These are phyloP conservation scores for Lithobates pipiens DNA, from an alignment of 2,797 vertebrate genomes.

Conservation along the genomic window DNA sequence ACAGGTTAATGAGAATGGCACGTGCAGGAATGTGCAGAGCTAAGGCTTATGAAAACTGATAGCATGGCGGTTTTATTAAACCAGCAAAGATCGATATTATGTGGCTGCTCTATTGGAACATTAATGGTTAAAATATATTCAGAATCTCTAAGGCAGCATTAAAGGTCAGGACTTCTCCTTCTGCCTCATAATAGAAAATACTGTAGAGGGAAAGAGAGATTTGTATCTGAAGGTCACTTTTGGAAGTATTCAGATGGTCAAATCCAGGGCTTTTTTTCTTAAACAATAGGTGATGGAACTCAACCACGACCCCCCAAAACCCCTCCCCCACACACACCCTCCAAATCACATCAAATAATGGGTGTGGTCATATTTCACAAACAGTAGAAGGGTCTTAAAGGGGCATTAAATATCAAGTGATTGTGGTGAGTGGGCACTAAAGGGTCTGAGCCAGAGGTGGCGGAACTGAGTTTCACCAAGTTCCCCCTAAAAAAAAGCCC, in stretches of 20 bases:
- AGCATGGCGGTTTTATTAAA: conserved; percentile 30
- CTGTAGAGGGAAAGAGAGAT: background rate
- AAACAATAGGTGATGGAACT: no score
- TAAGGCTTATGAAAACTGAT: conserved; percentile 22
- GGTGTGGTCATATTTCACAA: no score
- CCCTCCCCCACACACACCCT: no score
- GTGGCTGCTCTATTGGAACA: conserved; percentile 11
- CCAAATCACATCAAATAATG: no score
- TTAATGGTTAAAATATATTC: conserved; percentile 44
- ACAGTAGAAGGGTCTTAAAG: no score
- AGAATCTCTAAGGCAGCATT: conserved; percentile 31
- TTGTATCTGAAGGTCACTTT: conserved; percentile 10
- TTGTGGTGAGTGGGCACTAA: no score
- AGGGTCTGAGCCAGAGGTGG: no score
- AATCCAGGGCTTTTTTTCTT: no score
- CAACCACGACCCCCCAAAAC: no score
- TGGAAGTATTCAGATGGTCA: background rate
- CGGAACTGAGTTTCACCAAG: no score
- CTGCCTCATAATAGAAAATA: conserved; percentile 6
- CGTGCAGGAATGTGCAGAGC: background rate
- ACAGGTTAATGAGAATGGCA: conserved; percentile 30
- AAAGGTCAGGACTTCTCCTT: conserved; percentile 32
- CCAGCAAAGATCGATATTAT: conserved; percentile 28
- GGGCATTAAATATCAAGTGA: no score
- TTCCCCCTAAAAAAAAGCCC: no score